Conservation (phyloP, 2,797 vertebrate species). For the Falco concolor region DNA sequence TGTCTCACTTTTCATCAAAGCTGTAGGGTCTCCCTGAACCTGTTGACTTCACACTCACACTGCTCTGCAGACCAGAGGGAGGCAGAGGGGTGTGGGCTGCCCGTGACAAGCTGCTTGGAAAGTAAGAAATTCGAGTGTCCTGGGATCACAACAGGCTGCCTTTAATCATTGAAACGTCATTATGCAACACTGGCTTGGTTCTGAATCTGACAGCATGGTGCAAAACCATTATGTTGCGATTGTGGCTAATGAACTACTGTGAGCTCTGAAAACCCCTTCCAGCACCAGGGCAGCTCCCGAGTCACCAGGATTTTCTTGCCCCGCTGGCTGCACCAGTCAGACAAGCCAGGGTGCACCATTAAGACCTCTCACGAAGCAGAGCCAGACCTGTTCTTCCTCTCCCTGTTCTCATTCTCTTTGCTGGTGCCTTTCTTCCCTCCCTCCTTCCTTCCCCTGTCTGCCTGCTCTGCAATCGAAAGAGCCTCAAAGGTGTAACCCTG, state of each 20-base stretch:
- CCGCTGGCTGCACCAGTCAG: not conserved
- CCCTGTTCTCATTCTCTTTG: rapidly evolving
- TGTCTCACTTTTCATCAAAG: not conserved
- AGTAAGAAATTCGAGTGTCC: not conserved
- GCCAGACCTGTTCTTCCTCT: not conserved
- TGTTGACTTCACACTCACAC: rapidly evolving
- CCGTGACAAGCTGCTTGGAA: not conserved
- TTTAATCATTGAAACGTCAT: not conserved
- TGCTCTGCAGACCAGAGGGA: not conserved
- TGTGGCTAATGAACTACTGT: not conserved
- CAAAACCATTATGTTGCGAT: rapidly evolving
- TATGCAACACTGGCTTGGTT: not conserved
- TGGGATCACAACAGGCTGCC: not conserved
- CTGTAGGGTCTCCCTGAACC: not conserved
- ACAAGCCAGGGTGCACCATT: not conserved
- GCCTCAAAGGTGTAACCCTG: not conserved
- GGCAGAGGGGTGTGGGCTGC: not conserved
- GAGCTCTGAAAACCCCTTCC: not conserved
- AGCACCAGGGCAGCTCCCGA: not conserved
- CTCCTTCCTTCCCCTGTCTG: not conserved
- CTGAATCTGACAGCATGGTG: not conserved
- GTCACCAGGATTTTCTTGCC: not conserved
- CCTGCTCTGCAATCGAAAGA: not conserved
- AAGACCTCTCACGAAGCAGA: not conserved
- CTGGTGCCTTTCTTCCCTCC: not conserved